A percentile compares a stretch with the other conserved stretches of the same genome.
Conservation (phyloP, 1,140 invertebrate species). For the Bombus pascuorum region DNA sequence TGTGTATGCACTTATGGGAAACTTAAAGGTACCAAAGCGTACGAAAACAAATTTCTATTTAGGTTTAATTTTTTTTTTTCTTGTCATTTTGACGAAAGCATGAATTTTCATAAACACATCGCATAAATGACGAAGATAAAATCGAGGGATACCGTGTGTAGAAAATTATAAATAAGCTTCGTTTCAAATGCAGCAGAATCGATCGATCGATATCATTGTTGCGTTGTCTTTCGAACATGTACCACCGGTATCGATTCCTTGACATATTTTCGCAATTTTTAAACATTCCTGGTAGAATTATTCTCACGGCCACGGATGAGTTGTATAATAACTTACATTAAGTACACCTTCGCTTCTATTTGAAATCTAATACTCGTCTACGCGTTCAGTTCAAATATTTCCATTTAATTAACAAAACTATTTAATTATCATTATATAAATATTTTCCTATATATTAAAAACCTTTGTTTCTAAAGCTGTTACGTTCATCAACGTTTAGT, state of each 20-base stretch:
- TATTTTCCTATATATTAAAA: neutral
- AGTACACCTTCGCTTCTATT: neutral
- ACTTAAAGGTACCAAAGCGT: no score
- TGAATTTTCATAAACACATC: neutral
- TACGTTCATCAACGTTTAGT: no score
- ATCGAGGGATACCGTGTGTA: neutral
- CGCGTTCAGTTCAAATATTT: neutral
- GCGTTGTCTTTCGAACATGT: neutral
- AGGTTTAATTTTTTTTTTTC: neutral
- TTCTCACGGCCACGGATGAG: neutral
- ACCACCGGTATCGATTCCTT: neutral
- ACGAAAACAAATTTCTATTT: neutral
- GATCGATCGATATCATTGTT: neutral
- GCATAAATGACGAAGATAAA: neutral
- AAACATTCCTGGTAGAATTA: constrained; percentile 1
- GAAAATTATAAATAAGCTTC: neutral
- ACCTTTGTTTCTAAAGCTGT: neutral
- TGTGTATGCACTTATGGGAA: no score
- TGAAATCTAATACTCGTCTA: neutral
- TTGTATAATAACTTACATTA: neutral
- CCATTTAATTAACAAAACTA: neutral
- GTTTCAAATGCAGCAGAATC: neutral
- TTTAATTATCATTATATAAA: no score
- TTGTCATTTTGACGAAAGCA: neutral
- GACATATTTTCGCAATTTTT: constrained; percentile 21